phyloP scores from a whole-genome alignment of 2,113 vertebrate species.

The Indicator maculatus region DNA sequence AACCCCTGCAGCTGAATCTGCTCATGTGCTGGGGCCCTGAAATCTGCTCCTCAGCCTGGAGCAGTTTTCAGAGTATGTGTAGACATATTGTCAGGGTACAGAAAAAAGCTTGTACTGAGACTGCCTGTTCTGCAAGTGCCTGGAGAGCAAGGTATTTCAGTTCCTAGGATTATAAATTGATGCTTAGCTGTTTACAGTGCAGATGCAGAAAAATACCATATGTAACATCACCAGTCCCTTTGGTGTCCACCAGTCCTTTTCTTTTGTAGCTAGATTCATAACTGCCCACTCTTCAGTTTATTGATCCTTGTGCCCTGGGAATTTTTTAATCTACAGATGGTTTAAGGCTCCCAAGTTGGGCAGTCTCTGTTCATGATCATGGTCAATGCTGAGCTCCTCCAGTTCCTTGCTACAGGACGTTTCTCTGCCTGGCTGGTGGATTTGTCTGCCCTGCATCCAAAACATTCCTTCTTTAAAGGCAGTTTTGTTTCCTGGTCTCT shows the following conservation, averaged over 20 bases:
- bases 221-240: background rate
- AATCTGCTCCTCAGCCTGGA: background rate
- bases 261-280: background rate
- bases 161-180: background rate
- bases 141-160: background rate
- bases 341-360: background rate
- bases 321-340: background rate
- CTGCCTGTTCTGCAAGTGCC: background rate
- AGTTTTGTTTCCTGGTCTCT: background rate
- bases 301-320: background rate
- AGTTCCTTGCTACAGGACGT: background rate
- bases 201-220: background rate
- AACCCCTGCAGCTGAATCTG: background rate
- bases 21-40: background rate
- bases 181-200: background rate
- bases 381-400: background rate
- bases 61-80: background rate
- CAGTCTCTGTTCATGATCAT: background rate
- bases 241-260: background rate
- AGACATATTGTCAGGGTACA: background rate
- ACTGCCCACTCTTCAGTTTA: background rate
- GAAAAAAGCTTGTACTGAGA: background rate
- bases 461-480: background rate
- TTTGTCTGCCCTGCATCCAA: background rate
- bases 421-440: background rate